phyloP scores from a whole-genome alignment of 2,797 vertebrate species.

The Adelosebastes latens region DNA sequence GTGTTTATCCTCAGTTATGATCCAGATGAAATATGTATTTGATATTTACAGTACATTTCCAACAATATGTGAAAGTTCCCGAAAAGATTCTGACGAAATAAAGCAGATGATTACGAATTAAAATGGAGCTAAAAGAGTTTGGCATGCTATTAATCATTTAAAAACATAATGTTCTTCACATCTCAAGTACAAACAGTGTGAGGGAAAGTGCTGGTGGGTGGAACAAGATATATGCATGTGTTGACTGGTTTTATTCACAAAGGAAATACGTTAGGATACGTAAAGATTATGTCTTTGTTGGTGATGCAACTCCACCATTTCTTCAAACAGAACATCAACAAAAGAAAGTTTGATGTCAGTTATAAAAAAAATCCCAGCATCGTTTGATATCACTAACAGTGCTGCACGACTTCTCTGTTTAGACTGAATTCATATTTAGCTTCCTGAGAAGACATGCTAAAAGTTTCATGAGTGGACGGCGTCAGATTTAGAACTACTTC shows the following conservation, averaged over 20 bases:
- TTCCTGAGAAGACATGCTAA: constrained; percentile 27
- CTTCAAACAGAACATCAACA: not conserved
- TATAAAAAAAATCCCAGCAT: not conserved
- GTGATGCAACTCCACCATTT: not conserved
- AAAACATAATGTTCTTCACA: not conserved
- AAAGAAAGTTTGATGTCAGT: not conserved
- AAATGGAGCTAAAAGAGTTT: not conserved
- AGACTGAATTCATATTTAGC: constrained; percentile 37
- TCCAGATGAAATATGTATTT: constrained; percentile 9
- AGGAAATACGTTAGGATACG: not conserved
- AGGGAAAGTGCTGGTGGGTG: not conserved
- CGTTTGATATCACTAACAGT: constrained; percentile 12
- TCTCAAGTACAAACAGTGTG: not conserved
- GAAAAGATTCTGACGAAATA: not conserved
- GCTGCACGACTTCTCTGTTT: constrained; percentile 14
- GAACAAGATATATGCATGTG: not conserved
- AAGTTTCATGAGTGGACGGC: constrained; percentile 41
- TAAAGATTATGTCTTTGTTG: not conserved
- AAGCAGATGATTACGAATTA: not conserved
- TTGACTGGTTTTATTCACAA: not conserved
- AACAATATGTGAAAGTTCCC: not conserved
- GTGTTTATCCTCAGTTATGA: constrained; percentile 24
- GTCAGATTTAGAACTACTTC: constrained; percentile 25
- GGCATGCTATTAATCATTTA: constrained; percentile 32
- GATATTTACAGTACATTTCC: not conserved